Evolutionary conservation across 2,888 invertebrate species (phyloP), one percentile per base, ranked within the genome.

Genomic region (Alentia gelatinosa): DNA sequence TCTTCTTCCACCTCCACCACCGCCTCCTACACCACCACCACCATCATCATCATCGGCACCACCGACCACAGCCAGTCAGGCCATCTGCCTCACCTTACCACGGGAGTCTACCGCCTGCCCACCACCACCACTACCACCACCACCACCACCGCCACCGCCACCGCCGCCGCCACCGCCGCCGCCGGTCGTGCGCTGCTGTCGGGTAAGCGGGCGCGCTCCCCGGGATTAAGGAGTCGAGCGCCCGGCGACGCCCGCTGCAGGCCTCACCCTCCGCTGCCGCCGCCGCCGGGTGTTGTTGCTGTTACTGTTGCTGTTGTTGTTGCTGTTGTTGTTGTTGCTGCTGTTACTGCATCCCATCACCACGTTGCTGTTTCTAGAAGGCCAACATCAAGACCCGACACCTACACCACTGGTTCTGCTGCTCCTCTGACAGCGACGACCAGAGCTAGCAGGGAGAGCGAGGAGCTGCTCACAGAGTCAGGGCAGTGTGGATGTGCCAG

Each of bases 281-380:
- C 79, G 19, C 79, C 37, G 23, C 79, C 35, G 79, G 39, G 79
- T 39, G 79, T 74, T 74, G 74, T 74, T 30, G 74, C 74, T 74
- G 74, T 74, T 74, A 33, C 74, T 74, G 74, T 79, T 79, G 79
- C n/a, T 79, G 79, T n/a, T 79, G 79, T 79, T 79, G 79, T 79
- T 79, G 79, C 37, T 79, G 37, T n/a, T 79, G 79, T 39, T 63
- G 26, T n/a, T n/a, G n/a, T 26, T 68, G 68, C 39, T 35, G 23
- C 35, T 35, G 9, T 33, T 19, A 9, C 47, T 19, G 19, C 63
- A 12, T n/a, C 9, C 79, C 79, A 79, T 39, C 79, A 79, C 79
- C 12, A 5, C n/a, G 26, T 39, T 35, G 75, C 35, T 75, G 79
- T 1, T 35, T 19, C 79, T 79, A 39, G 37, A 15, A 68, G 68